A percentile compares a stretch with the other conserved stretches of the same genome.
These are phyloP conservation scores for Pipa parva DNA, from an alignment of 2,113 vertebrate genomes.

Conservation along the genomic window DNA sequence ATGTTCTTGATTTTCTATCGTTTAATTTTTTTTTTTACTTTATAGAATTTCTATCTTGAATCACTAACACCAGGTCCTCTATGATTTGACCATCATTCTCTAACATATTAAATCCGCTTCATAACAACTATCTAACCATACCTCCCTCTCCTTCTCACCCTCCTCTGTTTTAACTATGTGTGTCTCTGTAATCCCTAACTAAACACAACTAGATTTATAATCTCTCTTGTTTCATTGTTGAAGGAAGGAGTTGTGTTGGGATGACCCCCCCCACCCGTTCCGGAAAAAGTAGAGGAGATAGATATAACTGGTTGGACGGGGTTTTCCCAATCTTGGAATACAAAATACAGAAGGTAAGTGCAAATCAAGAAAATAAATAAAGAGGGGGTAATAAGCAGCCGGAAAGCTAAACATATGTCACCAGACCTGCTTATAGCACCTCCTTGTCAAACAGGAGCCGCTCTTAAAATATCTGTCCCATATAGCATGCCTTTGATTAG, in stretches of 20 bases:
- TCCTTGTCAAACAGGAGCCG: background rate
- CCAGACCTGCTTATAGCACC: background rate
- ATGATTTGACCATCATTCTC: too few species aligned
- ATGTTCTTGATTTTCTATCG: too few species aligned
- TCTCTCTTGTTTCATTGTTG: constrained; percentile 29
- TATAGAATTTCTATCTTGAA: too few species aligned
- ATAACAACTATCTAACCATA: background rate
- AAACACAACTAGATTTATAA: constrained; percentile 37
- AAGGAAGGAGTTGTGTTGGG: constrained; percentile 27
- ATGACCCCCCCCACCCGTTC: background rate
- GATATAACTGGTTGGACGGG: constrained; percentile 37
- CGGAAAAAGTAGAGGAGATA: constrained; percentile 1
- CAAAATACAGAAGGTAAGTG: constrained; percentile 10
- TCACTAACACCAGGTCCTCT: too few species aligned
- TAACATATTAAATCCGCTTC: too few species aligned
- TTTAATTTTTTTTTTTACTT: too few species aligned
- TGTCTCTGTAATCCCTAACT: constrained; percentile 35
- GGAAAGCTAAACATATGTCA: constrained; percentile 29
- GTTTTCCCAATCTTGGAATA: constrained; percentile 23
- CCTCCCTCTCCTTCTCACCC: constrained; percentile 3
- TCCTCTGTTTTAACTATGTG: constrained; percentile 19
- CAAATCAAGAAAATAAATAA: constrained; percentile 14
- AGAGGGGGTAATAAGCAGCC: background rate
- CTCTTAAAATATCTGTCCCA: background rate
- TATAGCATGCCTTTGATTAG: too few species aligned